Conservation (phyloP, 1,140 invertebrate genomes). For the Hirudo medicinalis region DNA sequence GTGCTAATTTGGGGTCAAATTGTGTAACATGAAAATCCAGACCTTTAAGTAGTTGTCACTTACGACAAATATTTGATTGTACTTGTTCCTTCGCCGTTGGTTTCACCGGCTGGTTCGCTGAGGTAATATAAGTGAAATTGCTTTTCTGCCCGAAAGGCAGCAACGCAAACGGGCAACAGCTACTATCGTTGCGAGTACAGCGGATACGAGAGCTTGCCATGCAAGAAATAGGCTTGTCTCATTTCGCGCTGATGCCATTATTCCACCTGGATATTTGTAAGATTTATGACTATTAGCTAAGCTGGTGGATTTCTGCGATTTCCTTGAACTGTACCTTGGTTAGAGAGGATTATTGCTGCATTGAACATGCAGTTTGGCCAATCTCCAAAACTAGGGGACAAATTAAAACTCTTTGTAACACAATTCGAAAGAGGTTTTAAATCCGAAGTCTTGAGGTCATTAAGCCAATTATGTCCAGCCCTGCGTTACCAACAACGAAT, state of each 20-base stretch:
- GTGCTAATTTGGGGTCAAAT: too few species aligned
- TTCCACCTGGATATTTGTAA: neutral
- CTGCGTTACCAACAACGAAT: too few species aligned
- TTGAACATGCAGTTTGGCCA: conserved; percentile 1
- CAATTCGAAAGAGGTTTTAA: too few species aligned
- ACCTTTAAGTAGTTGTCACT: too few species aligned
- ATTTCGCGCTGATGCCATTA: neutral
- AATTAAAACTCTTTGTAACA: too few species aligned
- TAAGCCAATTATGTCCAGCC: too few species aligned
- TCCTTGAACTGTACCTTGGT: neutral
- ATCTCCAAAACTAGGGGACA: too few species aligned
- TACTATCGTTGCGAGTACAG: neutral
- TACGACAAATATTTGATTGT: neutral
- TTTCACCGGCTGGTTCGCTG: neutral
- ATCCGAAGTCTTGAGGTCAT: too few species aligned
- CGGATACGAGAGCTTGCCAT: neutral
- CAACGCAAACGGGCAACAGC: neutral
- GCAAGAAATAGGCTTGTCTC: neutral
- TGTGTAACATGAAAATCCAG: too few species aligned
- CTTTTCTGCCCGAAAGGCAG: neutral
- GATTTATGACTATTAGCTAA: neutral
- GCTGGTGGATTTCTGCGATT: neutral
- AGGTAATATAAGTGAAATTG: neutral
- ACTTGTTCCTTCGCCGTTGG: neutral
- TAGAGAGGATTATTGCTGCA: neutral